Evolutionary conservation across 2,797 vertebrate genomes (phyloP).

Genomic region (Sphenopsis melanotis): DNA sequence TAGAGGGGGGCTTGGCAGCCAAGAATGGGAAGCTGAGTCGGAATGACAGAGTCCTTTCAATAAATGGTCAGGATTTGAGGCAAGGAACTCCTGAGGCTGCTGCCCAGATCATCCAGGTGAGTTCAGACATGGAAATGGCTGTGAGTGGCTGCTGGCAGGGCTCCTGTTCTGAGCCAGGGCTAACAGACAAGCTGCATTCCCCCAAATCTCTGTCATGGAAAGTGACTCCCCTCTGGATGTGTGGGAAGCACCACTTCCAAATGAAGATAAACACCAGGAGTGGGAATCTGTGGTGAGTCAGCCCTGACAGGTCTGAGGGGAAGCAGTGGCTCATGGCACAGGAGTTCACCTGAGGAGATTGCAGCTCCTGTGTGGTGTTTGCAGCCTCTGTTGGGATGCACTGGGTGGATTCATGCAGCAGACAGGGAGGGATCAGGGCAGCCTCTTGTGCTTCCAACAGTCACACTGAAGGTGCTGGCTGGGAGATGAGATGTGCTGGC

Average conservation of each 20-base stretch:
- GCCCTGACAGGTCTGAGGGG: neutral
- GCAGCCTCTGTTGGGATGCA: neutral
- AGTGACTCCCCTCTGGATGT: neutral
- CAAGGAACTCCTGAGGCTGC: conserved; percentile 91
- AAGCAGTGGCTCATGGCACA: neutral
- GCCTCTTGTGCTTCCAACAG: neutral
- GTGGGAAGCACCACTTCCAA: neutral
- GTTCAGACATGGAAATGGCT: neutral
- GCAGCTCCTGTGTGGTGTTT: neutral
- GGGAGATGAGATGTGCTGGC: neutral
- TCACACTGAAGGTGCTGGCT: neutral
- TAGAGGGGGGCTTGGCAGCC: conserved; percentile 88
- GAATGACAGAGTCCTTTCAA: conserved; percentile 90
- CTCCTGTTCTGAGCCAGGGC: neutral
- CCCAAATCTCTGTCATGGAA: neutral
- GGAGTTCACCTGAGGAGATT: neutral
- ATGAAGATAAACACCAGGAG: neutral
- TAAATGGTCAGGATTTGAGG: conserved; percentile 90
- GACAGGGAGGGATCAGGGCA: neutral
- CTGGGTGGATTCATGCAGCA: neutral
- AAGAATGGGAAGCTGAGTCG: conserved; percentile 88
- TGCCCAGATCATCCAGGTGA: conserved; percentile 92
- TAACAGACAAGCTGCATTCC: neutral
- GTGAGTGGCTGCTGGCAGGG: neutral
- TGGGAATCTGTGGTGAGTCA: conserved; percentile 13